Conservation (phyloP, 2,113 vertebrate species). For the Brienomyrus brachyistius region DNA sequence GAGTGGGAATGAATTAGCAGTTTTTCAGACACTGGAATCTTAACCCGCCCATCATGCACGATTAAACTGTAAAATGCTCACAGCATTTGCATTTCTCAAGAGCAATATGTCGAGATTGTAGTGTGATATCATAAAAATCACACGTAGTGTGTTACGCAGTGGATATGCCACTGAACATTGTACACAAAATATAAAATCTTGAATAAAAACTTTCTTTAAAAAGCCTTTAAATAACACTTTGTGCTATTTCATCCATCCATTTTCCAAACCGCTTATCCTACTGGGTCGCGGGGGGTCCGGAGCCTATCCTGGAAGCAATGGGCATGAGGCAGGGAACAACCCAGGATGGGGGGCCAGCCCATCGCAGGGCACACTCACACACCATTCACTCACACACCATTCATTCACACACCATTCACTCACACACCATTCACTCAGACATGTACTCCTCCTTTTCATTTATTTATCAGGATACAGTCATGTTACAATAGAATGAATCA, state of each 20-base stretch:
- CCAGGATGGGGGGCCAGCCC: no score
- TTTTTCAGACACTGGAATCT: background rate
- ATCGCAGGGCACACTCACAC: no score
- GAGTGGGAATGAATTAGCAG: background rate
- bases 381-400: no score
- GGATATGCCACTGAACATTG: background rate
- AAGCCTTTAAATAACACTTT: background rate
- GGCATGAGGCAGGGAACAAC: no score
- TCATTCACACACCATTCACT: no score
- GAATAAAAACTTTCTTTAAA: background rate
- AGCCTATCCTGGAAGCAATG: no score
- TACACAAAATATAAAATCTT: background rate
- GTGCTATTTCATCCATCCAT: background rate
- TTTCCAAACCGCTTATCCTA: no score
- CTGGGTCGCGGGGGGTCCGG: no score
- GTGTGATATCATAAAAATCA: background rate
- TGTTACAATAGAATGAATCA: background rate
- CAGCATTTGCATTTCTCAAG: background rate
- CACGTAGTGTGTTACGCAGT: background rate
- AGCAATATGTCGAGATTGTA: background rate
- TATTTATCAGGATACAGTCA: background rate
- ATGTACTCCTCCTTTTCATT: background rate
- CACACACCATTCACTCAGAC: no score
- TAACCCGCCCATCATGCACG: background rate
- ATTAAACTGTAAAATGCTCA: background rate